phyloP scores from a whole-genome alignment of 2,797 vertebrate genomes.

The Myiotriccus ornatus region DNA sequence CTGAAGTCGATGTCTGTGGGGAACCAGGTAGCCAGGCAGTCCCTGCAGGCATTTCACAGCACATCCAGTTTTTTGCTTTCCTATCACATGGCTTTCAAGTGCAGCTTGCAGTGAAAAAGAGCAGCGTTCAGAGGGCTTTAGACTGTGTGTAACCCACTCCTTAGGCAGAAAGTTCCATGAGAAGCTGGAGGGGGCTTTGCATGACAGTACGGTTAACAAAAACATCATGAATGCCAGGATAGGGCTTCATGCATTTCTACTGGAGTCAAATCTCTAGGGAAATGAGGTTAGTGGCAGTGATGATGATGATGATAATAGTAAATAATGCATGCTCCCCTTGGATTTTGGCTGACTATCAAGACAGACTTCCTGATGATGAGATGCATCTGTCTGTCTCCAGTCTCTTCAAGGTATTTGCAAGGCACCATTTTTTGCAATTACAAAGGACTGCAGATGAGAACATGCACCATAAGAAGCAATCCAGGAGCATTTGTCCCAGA shows the following conservation, averaged over 20 bases:
- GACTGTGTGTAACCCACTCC: background rate
- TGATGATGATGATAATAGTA: slow-evolving; percentile 25
- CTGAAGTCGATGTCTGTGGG: background rate
- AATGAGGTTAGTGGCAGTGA: slow-evolving; percentile 1
- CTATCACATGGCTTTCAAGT: background rate
- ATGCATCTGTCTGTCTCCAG: slow-evolving; percentile 52
- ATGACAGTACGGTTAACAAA: background rate
- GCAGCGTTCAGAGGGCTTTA: background rate
- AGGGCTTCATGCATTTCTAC: background rate
- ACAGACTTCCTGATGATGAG: slow-evolving; percentile 54
- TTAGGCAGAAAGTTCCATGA: background rate
- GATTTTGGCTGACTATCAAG: slow-evolving; percentile 55
- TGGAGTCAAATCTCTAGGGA: slow-evolving; percentile 22
- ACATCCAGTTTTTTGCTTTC: background rate
- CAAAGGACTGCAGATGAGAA: slow-evolving; percentile 45
- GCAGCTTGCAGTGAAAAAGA: background rate
- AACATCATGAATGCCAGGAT: background rate
- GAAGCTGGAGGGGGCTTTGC: background rate
- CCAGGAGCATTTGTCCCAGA: slow-evolving; percentile 37
- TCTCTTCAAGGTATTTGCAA: slow-evolving; percentile 49
- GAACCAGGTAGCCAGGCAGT: background rate
- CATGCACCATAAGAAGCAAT: slow-evolving; percentile 34
- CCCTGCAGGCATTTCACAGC: background rate
- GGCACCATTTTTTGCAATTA: slow-evolving; percentile 57
- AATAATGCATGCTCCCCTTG: slow-evolving; percentile 10